Base-by-base conservation (phyloP, 2,113 vertebrate genomes). In the Apus apus region DNA sequence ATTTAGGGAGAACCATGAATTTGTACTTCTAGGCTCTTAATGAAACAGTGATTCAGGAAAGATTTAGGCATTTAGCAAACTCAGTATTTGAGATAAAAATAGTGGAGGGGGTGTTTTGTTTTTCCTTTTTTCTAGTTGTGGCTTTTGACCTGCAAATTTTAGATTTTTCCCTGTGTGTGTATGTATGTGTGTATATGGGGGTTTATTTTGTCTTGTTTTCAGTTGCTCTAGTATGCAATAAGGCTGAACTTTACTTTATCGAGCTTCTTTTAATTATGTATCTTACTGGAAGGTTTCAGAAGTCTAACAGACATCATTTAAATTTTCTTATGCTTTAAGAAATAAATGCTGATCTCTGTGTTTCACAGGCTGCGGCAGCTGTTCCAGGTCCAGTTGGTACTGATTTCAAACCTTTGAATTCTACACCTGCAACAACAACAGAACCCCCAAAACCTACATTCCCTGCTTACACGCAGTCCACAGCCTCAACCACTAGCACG, bases 381-480 rank as follows among this genome's bases (percentile, higher is more conserved):
- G 98, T 98, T 92, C 98, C 98, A 89, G 99, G 98, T 97, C 98
- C 98, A 5, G 97, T 99, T 94, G 98, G 98, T 97, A 98, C 98
- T 53, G 98, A 98, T 96, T 98, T 99, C 97, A 99, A 98, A 97
- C 98, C 99, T 92, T 98, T 99, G 97, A 98, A 98, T 98, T 98
- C 97, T 97, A 98, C 98, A 48, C 98, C 98, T 56, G 97, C 97
- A 48, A 98, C 98, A 90, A 98, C 98, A 89, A 98, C 99, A 15
- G 99, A 99, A 34, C 98, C 98, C 88, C 99, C 99, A n/a, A 99
- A 99, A 98, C 98, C 99, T 90, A 99, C 99, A 97, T 99, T 99
- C 98, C 99, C 99, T 75, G 99, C 99, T 97, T 99, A 99, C 93
- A 99, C 99, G 38, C 99, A 99, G 96, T 99, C 99, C 93, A 98